Evolutionary conservation across 2,888 invertebrate species (phyloP), one percentile per base, ranked within the genome.

Genomic region (Scaptomyza parva): DNA sequence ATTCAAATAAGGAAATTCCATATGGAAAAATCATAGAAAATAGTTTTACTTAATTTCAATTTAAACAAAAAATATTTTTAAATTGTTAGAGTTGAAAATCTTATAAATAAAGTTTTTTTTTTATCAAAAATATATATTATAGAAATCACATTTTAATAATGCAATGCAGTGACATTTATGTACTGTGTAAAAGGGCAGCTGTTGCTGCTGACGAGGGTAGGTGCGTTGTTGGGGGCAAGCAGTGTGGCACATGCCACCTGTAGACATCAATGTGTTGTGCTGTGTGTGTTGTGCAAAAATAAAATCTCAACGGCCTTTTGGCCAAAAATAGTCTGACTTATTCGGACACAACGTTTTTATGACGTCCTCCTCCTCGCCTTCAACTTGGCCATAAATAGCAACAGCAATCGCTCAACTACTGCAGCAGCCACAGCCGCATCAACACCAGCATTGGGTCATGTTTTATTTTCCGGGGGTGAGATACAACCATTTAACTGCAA

Each of bases 231-330:
- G 43, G 63, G 39, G 41, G 33, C 33, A 40, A 2, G 37, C 18
- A 24, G 3, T 24, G 24, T 39, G 35, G 40, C 44, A 37, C 14
- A 35, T 55, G 79, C 79, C 88, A 87, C 80, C 80, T 87, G 80
- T 87, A 70, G 86, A 66, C 82, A 73, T 57, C 40, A 43, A 39
- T n/a, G n/a, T n/a, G n/a, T 3, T 66, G 53, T 18, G 66, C 30
- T 20, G 30, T 12, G 70, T 57, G 57, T 57, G 54, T 58, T 54
- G 66, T n/a, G n/a, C n/a, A n/a, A 70, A 77, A 85, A 86, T 48
- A 69, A 78, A 82, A 86, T 83, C 70, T 82, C 86, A 82, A 85
- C 70, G n/a, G 85, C 85, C 67, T 69, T 60, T 64, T 17, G 59
- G 57, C 81, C 70, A 83, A 86, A 86, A 86, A 79, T 86, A 86